Conservation (phyloP, 2,113 vertebrate species). For the Brachypodius melanocephalos region DNA sequence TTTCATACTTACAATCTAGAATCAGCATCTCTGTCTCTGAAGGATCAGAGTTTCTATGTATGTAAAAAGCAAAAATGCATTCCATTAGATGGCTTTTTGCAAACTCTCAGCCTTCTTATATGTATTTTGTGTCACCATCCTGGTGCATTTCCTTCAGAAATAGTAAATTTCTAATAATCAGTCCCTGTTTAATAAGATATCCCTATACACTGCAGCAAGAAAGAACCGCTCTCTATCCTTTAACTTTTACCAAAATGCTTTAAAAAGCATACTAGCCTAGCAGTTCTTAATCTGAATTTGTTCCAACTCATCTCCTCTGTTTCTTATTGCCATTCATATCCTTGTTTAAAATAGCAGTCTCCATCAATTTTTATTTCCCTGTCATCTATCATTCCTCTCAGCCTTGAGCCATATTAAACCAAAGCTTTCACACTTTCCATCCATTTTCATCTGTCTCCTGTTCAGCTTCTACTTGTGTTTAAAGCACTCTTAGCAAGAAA, state of each 20-base stretch:
- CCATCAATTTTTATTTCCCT: constrained; percentile 46
- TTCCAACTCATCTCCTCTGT: constrained; percentile 13
- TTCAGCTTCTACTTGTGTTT: background rate
- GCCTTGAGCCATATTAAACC: constrained; percentile 27
- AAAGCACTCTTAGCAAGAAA: background rate
- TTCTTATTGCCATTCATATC: constrained; percentile 36
- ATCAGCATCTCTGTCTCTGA: background rate
- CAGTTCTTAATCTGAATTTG: constrained; percentile 15
- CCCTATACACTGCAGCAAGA: background rate
- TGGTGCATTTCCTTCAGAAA: background rate
- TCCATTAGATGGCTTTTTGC: background rate
- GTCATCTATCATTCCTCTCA: constrained; percentile 30
- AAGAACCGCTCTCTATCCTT: background rate
- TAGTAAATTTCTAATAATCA: background rate
- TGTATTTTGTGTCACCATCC: background rate
- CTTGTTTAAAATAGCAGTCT: constrained; percentile 41
- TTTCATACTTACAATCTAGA: background rate
- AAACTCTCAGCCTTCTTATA: background rate
- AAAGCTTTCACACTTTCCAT: constrained; percentile 47
- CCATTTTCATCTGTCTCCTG: background rate
- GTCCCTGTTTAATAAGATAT: background rate
- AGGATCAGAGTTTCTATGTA: background rate
- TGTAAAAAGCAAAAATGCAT: background rate
- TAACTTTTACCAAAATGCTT: background rate
- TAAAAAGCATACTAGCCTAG: background rate